Evolutionary conservation across 2,797 vertebrate species (phyloP).

Genomic region (Chaetodon trifasciatus): DNA sequence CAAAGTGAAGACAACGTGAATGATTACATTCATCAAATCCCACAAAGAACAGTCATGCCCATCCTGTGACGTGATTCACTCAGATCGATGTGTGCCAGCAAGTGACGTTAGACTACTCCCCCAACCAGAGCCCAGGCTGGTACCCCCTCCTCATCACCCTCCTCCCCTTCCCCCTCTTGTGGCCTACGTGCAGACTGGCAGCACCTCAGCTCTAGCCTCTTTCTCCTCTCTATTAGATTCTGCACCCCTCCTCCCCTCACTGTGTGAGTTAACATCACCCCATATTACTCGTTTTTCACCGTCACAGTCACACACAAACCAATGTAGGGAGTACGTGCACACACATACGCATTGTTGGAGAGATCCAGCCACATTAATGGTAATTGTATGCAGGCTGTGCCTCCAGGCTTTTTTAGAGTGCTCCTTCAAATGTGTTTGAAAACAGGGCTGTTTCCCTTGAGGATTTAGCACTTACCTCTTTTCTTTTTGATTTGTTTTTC

Average conservation of each 20-base stretch:
- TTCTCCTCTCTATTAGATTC: slow-evolving; percentile 49
- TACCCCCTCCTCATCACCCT: slow-evolving; percentile 5
- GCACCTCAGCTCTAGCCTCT: slow-evolving; percentile 65
- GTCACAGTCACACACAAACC: slow-evolving; percentile 51
- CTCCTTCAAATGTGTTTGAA: slow-evolving; percentile 66
- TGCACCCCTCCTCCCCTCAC: slow-evolving; percentile 34
- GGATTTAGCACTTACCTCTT: not conserved
- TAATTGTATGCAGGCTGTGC: slow-evolving; percentile 74
- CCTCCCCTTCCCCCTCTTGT: slow-evolving; percentile 29
- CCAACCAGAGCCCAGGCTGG: slow-evolving; percentile 56
- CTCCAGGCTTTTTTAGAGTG: slow-evolving; percentile 46
- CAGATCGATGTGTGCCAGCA: slow-evolving; percentile 56
- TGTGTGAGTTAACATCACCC: slow-evolving; percentile 69
- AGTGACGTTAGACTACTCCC: slow-evolving; percentile 65
- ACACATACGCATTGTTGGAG: slow-evolving; percentile 44
- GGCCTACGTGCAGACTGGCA: slow-evolving; percentile 82
- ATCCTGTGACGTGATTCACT: slow-evolving; percentile 66
- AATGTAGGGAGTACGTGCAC: not conserved
- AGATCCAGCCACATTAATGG: slow-evolving; percentile 66
- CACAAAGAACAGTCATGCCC: slow-evolving; percentile 78
- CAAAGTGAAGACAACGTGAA: slow-evolving; percentile 71
- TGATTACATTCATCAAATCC: slow-evolving; percentile 82
- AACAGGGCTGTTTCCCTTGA: slow-evolving; percentile 38
- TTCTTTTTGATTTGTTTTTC: not conserved
- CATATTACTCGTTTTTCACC: slow-evolving; percentile 61